Conservation (phyloP, 1,140 invertebrate genomes). For the Macrostomum lignano region DNA sequence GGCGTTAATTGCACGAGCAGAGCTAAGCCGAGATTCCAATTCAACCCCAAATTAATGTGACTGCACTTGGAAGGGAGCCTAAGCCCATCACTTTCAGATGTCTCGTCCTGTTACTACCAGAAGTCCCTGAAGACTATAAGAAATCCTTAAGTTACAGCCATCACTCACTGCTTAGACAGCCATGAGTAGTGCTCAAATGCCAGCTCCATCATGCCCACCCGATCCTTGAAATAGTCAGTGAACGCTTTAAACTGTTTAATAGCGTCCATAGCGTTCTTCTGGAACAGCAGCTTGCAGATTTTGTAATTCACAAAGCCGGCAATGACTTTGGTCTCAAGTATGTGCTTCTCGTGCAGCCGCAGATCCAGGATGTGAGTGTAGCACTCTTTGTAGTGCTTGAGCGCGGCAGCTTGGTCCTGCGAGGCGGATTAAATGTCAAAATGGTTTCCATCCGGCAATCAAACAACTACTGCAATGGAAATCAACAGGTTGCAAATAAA, state of each 20-base stretch:
- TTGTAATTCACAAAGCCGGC: constrained; percentile 83
- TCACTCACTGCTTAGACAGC: constrained; percentile 63
- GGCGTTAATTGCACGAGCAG: no score
- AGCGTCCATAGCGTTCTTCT: constrained; percentile 58
- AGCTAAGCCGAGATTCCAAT: no score
- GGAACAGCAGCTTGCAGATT: constrained; percentile 53
- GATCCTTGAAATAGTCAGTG: constrained; percentile 52
- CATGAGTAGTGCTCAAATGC: constrained; percentile 73
- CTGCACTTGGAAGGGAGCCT: no score
- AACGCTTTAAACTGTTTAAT: constrained; percentile 69
- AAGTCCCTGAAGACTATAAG: constrained; percentile 3
- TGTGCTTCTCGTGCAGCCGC: constrained; percentile 55
- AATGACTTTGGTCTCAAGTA: constrained; percentile 68
- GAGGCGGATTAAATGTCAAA: background rate
- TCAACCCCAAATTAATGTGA: no score
- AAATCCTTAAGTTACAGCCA: constrained; percentile 5
- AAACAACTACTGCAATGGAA: constrained; percentile 1
- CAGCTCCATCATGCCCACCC: constrained; percentile 43
- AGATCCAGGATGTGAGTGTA: constrained; percentile 62
- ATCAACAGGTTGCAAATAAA: constrained; percentile 3
- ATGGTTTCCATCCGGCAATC: background rate
- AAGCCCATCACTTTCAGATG: no score
- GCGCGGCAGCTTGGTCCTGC: background rate
- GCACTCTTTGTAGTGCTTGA: constrained; percentile 62
- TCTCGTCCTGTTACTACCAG: background rate